Base-by-base conservation (phyloP, 2,888 invertebrate genomes). In the Apamea crenata region DNA sequence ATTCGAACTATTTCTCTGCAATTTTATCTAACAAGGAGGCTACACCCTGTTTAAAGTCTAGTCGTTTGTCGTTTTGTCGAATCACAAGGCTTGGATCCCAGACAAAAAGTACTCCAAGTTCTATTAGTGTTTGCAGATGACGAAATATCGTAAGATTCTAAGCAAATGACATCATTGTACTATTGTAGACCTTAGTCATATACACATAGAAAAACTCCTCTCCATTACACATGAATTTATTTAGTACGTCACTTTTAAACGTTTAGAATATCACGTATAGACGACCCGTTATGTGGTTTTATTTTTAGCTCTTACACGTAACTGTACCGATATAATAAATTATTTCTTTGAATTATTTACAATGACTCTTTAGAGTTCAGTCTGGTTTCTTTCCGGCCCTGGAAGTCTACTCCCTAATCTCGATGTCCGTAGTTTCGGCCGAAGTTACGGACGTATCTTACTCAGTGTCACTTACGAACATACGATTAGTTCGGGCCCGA, bases 111-210 rank as follows among this genome's bases (percentile, higher is more conserved):
- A 25, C 2, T 65, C 36, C 21, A 44, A 78, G 32, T 79, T 61
- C 53, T 83, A 36, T 53, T 36, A 47, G 44, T 47, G 44, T 63
- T 36, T 44, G n/a, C 47, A 75, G 25, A 70, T 82, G 71, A 69
- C 47, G 72, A 86, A 65, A 78, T 65, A 47, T 72, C 50, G 36
- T 63, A 74, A 72, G 29, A 86, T 71, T 67, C 36, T 47, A 29
- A 50, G 40, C 59, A 76, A 59, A 82, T 82, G 66, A 83, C 74
- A 86, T 84, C 83, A 82, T 77, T 70, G 32, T 56, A 40, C 44
- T 65, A 69, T 80, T 70, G 36, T 25, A 75, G 71, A 66, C 56
- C 18, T 83, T 81, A 86, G 83, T 82, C 73, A 82, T 70, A 14
- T 70, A 14, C 25, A 18, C 29, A 59, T 59, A 50, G 56, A 67